Conservation (phyloP, 2,113 vertebrate species). For the Semnornis frantzii region DNA sequence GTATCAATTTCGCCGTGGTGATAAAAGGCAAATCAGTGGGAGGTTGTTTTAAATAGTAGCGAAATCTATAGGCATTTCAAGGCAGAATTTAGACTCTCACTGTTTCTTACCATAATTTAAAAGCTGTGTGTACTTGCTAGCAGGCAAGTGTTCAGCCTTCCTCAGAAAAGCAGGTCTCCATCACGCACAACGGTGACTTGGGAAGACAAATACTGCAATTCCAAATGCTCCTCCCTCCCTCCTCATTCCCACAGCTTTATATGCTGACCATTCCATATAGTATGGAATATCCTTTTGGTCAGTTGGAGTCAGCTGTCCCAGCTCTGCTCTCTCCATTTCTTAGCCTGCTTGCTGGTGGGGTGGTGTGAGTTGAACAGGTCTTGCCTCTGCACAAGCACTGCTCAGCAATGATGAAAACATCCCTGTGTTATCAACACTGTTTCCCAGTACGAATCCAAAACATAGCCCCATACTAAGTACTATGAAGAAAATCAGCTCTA, state of each 20-base stretch:
- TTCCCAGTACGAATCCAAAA: not conserved
- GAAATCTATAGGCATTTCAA: not conserved
- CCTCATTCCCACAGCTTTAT: not conserved
- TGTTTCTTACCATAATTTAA: not conserved
- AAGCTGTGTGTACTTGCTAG: not conserved
- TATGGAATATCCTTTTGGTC: not conserved
- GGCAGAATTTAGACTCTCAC: not conserved
- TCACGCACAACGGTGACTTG: rapidly evolving
- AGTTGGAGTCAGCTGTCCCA: not conserved
- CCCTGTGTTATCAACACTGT: not conserved
- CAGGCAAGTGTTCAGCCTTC: not conserved
- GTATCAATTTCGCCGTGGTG: not conserved
- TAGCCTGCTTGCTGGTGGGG: not conserved
- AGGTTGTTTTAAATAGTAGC: not conserved
- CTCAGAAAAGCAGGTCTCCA: not conserved
- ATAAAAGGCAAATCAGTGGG: not conserved
- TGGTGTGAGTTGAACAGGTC: not conserved
- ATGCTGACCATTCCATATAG: not conserved
- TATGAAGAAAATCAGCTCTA: not conserved
- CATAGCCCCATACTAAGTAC: not conserved
- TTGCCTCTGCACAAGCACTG: not conserved
- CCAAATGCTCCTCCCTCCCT: not conserved
- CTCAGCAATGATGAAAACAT: not conserved
- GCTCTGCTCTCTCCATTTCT: not conserved
- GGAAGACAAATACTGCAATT: not conserved